These are phyloP conservation scores for Sus scrofa DNA, from an alignment of 2,113 vertebrate species.

Conservation along the genomic window DNA sequence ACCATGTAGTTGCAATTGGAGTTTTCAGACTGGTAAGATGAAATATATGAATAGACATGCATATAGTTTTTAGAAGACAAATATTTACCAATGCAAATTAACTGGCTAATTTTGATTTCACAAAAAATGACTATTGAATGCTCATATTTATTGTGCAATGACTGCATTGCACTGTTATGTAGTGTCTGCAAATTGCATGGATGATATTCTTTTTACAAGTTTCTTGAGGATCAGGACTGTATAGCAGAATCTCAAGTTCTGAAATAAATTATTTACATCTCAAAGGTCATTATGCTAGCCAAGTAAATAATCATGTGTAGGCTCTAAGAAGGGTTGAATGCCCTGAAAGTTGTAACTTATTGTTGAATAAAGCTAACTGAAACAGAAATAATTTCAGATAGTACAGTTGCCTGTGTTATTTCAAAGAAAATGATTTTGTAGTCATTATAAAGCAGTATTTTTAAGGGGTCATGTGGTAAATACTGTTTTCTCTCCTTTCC, in stretches of 20 bases:
- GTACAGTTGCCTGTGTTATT: neutral
- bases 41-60: neutral
- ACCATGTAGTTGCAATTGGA: neutral
- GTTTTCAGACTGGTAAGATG: neutral
- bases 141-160: neutral
- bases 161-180: neutral
- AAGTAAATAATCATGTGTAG: constrained; percentile 18
- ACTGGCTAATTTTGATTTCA: constrained; percentile 1
- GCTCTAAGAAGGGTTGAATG: neutral
- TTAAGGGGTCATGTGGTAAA: constrained; percentile 18
- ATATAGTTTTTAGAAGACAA: neutral
- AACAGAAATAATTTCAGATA: constrained; percentile 53
- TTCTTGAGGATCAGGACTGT: neutral
- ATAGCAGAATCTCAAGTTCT: constrained; percentile 11
- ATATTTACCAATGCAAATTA: neutral
- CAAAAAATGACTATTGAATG: neutral
- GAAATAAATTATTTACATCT: constrained; percentile 75
- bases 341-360: constrained; percentile 42
- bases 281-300: constrained; percentile 15
- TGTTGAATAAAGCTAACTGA: constrained; percentile 38
- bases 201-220: neutral
- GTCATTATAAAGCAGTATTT: constrained; percentile 36
- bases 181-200: neutral
- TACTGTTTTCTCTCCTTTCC: neutral
- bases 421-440: constrained; percentile 53